Evolutionary conservation across 2,113 vertebrate genomes (phyloP), one percentile per base, ranked within the genome.

Genomic region (Chaetodon trifascialis): DNA sequence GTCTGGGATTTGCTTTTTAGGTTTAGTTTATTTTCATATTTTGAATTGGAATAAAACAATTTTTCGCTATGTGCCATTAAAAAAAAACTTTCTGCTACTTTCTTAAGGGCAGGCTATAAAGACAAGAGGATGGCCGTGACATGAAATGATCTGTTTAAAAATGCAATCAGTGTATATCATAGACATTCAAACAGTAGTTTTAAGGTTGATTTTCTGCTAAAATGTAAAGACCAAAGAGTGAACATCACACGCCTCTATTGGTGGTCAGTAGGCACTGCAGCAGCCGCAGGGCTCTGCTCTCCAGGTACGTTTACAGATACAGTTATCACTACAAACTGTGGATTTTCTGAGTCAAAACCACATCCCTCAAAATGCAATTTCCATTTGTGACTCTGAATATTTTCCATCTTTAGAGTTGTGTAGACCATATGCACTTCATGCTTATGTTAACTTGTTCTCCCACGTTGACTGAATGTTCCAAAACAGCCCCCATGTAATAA

Each of bases 201-300:
- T 5, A 51, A 36, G 14, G 5, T 2, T 56, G 7, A 19, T 8
- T 34, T 70, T 34, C 36, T 62, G 17, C 44, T 17, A 2, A 67
- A 55, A 16, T 54, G 25, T 3, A 1, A 14, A 5, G 21, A 47
- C 54, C 17, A 16, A 12, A 38, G 15, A 47, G 36, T 46, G 5
- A 11, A 62, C 7, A 6, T 60, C 15, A 30, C 40, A 60, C n/a
- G 73, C 82, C 82, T 70, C 78, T 30, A 60, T 1, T 75, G 82
- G 64, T 54, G 56, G 30, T 23, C 11, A 36, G 2, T 7, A 6
- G 46, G 17, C 58, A 73, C 52, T 77, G 36, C 86, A 84, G 7
- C 44, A 36, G 47, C n/a, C n/a, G 36, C n/a, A 23, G 34, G 11
- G 47, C 42, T 44, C 11, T n/a, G 23, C 56, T 21, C 5, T 52